A percentile compares a stretch with the other conserved stretches of the same genome.
Conservation (phyloP, 1,140 invertebrate species). For the Drosophila fuyamai region DNA sequence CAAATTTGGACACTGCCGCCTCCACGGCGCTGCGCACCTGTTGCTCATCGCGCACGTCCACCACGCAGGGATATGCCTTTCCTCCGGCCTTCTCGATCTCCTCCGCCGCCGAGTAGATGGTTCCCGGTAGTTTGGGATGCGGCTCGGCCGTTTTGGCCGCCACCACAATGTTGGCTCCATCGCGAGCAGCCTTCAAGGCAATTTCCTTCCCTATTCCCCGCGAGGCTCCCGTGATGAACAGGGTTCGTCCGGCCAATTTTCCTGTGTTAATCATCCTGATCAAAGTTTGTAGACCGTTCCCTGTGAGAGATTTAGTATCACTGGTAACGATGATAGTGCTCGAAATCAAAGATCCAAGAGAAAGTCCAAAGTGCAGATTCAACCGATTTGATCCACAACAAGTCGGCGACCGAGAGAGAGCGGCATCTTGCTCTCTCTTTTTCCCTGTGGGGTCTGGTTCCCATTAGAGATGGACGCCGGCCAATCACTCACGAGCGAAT, state of each 20-base stretch:
- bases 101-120: constrained; percentile 98
- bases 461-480: neutral
- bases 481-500: neutral
- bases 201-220: constrained; percentile 99
- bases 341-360: constrained; percentile 46
- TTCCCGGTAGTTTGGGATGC: constrained; percentile 99
- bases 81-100: constrained; percentile 92
- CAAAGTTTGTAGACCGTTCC: constrained; percentile 38
- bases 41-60: constrained; percentile 96
- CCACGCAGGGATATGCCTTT: constrained; percentile 95
- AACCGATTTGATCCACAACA: constrained; percentile 38
- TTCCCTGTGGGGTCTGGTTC: neutral
- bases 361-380: constrained; percentile 79
- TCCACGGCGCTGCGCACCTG: constrained; percentile 93
- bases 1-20: constrained; percentile 95
- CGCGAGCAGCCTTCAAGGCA: constrained; percentile 95
- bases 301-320: constrained; percentile 16
- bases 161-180: constrained; percentile 98
- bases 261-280: constrained; percentile 86
- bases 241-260: constrained; percentile 95
- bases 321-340: constrained; percentile 23
- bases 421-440: constrained; percentile 1
- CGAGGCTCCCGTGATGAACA: constrained; percentile 98
- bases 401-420: constrained; percentile 16
- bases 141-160: constrained; percentile 98